These are phyloP conservation scores for Tangara arthus DNA, from an alignment of 2,797 vertebrate genomes.

Conservation along the genomic window DNA sequence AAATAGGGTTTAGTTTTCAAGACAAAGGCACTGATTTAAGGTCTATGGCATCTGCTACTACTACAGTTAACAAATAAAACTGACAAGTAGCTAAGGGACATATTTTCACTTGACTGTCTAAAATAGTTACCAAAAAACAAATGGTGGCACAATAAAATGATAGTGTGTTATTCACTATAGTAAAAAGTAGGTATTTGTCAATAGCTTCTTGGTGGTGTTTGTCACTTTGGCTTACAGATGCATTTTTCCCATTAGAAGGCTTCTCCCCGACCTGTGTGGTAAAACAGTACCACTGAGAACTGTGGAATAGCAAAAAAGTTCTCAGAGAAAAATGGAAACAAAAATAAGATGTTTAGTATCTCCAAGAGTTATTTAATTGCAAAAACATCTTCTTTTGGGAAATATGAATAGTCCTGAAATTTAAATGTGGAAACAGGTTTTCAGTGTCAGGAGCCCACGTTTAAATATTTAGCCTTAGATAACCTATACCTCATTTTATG, in stretches of 20 bases:
- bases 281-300: not conserved
- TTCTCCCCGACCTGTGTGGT: not conserved
- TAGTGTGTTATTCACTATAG: not conserved
- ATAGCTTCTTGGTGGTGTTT: not conserved
- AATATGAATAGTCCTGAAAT: not conserved
- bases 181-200: not conserved
- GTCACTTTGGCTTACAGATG: not conserved
- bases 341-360: not conserved
- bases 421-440: not conserved
- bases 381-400: not conserved
- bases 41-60: not conserved
- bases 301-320: not conserved
- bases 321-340: not conserved
- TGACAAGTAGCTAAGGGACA: not conserved
- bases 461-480: not conserved
- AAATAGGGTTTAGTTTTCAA: not conserved
- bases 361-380: not conserved
- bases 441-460: not conserved
- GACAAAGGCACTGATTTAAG: not conserved
- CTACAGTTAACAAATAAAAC: not conserved
- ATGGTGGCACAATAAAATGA: not conserved
- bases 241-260: not conserved
- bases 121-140: not conserved
- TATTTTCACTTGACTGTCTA: not conserved
- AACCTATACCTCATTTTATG: not conserved